These are phyloP conservation scores for Hormiphora californensis DNA, from an alignment of 37 sponge, comb jelly and placozoan genomes.

Conservation along the genomic window DNA sequence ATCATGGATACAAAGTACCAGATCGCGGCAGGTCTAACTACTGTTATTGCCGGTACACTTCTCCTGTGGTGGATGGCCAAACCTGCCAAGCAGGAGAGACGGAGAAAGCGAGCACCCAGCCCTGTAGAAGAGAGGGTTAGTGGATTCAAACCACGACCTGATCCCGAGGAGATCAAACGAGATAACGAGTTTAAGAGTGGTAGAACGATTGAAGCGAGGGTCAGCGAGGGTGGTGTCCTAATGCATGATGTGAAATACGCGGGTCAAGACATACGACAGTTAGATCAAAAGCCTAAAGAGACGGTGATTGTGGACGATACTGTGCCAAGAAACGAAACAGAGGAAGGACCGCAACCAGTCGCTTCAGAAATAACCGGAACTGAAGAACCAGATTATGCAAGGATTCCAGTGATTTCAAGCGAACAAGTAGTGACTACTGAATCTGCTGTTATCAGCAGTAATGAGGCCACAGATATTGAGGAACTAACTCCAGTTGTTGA, in stretches of 20 bases:
- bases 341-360: too few species aligned
- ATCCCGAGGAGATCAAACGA: neutral
- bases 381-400: too few species aligned
- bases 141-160: neutral
- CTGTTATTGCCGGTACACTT: neutral
- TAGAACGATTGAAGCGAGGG: neutral
- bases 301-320: too few species aligned
- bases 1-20: neutral
- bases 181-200: slow-evolving; percentile 20
- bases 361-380: too few species aligned
- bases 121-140: neutral
- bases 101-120: neutral
- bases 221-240: neutral
- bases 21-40: neutral
- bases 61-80: neutral
- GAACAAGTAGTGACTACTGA: too few species aligned
- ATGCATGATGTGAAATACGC: neutral
- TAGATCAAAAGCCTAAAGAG: too few species aligned
- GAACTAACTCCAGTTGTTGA: too few species aligned
- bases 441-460: too few species aligned
- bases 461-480: too few species aligned
- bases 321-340: too few species aligned
- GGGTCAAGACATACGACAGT: too few species aligned
- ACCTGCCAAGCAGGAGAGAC: neutral
- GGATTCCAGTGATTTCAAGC: too few species aligned